Evolutionary conservation across 2,113 vertebrate genomes (phyloP).

Genomic region (Carassius carassius): DNA sequence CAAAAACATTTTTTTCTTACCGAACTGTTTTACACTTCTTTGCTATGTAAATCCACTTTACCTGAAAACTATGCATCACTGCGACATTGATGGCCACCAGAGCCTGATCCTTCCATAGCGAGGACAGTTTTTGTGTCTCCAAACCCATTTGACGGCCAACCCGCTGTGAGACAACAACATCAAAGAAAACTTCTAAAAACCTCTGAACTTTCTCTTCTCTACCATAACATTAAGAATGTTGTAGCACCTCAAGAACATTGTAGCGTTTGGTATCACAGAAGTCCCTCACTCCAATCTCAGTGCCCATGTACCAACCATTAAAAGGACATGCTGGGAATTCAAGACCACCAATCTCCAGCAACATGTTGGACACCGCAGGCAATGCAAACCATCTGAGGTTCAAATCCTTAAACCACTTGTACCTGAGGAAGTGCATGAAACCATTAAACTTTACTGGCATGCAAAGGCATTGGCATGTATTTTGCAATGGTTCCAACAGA

Average conservation of each 20-base stretch:
- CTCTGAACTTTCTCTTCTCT: not conserved
- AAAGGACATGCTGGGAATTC: conserved; percentile 85
- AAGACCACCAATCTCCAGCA: conserved; percentile 83
- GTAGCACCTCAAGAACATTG: conserved; percentile 81
- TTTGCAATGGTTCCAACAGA: too few relatives aligned
- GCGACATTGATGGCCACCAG: conserved; percentile 83
- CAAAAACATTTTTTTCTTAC: too few relatives aligned
- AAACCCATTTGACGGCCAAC: conserved; percentile 83
- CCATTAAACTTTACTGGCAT: not conserved
- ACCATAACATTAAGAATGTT: not conserved
- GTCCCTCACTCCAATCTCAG: conserved; percentile 85
- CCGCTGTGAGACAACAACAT: conserved; percentile 66
- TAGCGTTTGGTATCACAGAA: conserved; percentile 83
- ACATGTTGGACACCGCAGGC: conserved; percentile 84
- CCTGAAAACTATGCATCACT: conserved; percentile 86
- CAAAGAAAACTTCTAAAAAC: not conserved
- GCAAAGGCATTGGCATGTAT: too few relatives aligned
- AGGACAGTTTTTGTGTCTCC: conserved; percentile 82
- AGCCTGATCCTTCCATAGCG: conserved; percentile 85
- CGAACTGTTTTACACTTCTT: too few relatives aligned
- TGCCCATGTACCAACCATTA: conserved; percentile 90
- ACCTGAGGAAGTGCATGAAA: conserved; percentile 64
- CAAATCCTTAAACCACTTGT: conserved; percentile 82
- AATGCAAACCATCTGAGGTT: conserved; percentile 79
- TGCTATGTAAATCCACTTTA: conserved; percentile 52